These are phyloP conservation scores for Lasioglossum malachurum DNA, from an alignment of 2,888 invertebrate species.

Conservation along the genomic window DNA sequence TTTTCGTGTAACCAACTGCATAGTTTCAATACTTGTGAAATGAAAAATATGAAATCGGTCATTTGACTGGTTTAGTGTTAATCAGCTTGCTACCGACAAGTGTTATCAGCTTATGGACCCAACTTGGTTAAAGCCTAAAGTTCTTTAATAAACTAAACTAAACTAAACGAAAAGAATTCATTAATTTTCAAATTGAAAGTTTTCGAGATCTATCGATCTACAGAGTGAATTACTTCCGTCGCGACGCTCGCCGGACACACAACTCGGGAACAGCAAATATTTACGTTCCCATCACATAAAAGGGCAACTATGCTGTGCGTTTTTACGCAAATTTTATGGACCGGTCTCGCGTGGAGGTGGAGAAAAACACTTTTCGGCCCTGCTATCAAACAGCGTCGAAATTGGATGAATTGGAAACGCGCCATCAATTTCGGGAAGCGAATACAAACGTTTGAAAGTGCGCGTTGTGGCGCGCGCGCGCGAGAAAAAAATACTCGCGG, in stretches of 20 bases:
- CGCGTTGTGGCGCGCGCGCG: background rate
- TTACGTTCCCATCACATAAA: background rate
- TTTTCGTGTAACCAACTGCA: too few species aligned
- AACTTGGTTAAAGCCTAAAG: too few species aligned
- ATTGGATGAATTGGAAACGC: constrained; percentile 53
- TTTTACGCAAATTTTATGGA: constrained; percentile 10
- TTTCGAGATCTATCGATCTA: background rate
- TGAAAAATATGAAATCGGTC: too few species aligned
- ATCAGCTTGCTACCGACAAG: background rate
- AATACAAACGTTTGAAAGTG: constrained; percentile 11
- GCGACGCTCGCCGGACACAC: background rate
- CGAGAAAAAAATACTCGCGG: constrained; percentile 1
- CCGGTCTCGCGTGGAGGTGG: too few species aligned
- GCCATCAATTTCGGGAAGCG: constrained; percentile 47
- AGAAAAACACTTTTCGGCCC: constrained; percentile 4
- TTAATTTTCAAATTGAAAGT: background rate
- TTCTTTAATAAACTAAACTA: too few species aligned
- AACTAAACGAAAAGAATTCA: background rate
- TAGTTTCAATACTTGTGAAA: too few species aligned
- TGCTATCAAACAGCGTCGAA: constrained; percentile 29
- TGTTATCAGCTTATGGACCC: too few species aligned
- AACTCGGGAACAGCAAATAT: background rate
- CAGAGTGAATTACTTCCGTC: background rate
- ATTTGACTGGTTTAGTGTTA: background rate
- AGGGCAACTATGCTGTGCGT: background rate